These are phyloP conservation scores for Andrena chrysosceles DNA, from an alignment of 2,888 invertebrate species.

Conservation along the genomic window DNA sequence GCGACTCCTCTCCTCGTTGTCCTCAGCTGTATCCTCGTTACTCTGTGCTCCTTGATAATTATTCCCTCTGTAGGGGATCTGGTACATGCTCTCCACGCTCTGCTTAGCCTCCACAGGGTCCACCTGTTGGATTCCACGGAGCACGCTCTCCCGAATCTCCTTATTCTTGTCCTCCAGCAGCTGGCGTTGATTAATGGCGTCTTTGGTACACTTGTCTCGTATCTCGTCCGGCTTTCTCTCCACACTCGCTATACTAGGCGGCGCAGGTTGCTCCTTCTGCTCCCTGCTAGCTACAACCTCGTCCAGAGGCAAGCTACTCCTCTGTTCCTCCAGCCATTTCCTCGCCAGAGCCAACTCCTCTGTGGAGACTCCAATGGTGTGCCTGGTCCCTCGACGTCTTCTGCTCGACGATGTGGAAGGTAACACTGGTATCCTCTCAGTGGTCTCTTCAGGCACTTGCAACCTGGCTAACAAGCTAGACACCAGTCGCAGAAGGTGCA, in stretches of 20 bases:
- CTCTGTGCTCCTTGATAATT: constrained; percentile 28
- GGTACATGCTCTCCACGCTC: constrained; percentile 35
- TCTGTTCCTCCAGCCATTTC: constrained; percentile 88
- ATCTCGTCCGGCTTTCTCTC: constrained; percentile 66
- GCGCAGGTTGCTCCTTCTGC: neutral
- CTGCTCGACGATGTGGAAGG: constrained; percentile 84
- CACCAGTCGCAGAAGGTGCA: constrained; percentile 89
- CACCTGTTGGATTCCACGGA: constrained; percentile 24
- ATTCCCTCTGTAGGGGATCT: constrained; percentile 9
- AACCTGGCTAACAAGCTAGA: constrained; percentile 89
- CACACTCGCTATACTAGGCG: neutral
- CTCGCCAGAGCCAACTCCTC: constrained; percentile 93
- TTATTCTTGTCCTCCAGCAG: constrained; percentile 76
- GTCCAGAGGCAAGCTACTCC: neutral
- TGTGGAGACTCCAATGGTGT: constrained; percentile 93
- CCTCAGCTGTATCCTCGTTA: constrained; percentile 42
- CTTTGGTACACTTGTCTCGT: constrained; percentile 80
- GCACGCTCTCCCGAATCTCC: constrained; percentile 49
- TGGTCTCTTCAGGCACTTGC: constrained; percentile 80
- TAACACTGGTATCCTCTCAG: constrained; percentile 1
- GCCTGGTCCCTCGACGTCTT: constrained; percentile 88
- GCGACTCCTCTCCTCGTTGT: constrained; percentile 56
- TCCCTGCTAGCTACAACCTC: neutral
- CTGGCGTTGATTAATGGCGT: constrained; percentile 83
- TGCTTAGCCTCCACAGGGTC: neutral